Evolutionary conservation across 35 echinoderm and acorn worm species (phyloP), one percentile per base, ranked within the genome.

Genomic region (Stichopus chloronotus): DNA sequence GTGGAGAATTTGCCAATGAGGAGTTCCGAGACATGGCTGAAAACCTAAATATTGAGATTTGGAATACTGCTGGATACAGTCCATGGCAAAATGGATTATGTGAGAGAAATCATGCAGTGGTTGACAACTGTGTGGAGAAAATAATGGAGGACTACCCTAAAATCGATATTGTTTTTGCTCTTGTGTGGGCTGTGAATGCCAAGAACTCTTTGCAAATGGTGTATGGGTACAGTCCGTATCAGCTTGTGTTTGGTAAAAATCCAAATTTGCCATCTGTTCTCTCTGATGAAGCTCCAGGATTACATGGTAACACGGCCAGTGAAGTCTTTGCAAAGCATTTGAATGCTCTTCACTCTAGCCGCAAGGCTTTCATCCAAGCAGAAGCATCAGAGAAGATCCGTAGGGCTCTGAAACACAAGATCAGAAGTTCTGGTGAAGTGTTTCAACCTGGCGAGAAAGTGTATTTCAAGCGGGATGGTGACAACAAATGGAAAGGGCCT

Each of bases 261-360:
- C 72, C 90, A 13, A 92, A 92, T 79, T n/a, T 92, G 30, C 90
- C 90, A 56, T 92, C 90, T 55, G 90, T 92, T 5, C 72, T 92
- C 4, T 16, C 56, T 58, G 74, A 92, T 56, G 12, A 90, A 17
- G 19, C 69, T 54, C 90, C 76, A 92, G 90, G 74, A 16, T 55
- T 92, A 6, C 63, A 92, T 71, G 90, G 72, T 57, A 78, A 8
- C 19, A 92, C 71, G 2, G 88, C 72, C 30, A 78, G 90, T 79
- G 71, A 92, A 56, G 19, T 58, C 23, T 71, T 92, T 92, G 76
- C 71, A 9, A 79, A 92, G 55, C 90, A 92, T 92, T 56, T 92
- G 6, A 92, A 92, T 92, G 63, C 71, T 25, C 20, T 91, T 22
- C 65, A 91, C 78, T 22, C 63, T n/a, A 71, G 58, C 65, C 58